A percentile compares a stretch with the other conserved stretches of the same genome.
Evolutionary conservation across 1,140 invertebrate genomes (phyloP).

Genomic region (Musca vetustissima): DNA sequence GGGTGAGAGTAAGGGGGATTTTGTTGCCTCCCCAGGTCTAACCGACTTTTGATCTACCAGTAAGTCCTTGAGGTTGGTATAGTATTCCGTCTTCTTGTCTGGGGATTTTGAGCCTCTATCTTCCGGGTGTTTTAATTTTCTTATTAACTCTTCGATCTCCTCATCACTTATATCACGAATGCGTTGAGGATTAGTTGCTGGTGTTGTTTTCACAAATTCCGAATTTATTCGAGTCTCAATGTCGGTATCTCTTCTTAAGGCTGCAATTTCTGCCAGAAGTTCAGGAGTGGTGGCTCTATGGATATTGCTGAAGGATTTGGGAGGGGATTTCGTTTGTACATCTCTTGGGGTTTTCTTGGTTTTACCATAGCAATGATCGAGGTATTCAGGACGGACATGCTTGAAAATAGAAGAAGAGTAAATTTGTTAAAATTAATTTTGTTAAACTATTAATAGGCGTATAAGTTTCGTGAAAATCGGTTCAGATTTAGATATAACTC

Average conservation of each 20-base stretch:
- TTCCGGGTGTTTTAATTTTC: constrained; percentile 9
- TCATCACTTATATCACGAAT: constrained; percentile 4
- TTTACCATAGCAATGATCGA: constrained; percentile 40
- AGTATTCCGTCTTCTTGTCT: too few relatives aligned
- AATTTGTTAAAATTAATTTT: too few relatives aligned
- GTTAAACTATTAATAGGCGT: too few relatives aligned
- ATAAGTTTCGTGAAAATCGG: too few relatives aligned
- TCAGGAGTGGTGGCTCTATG: not conserved
- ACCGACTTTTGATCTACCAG: not conserved
- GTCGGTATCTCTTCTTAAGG: not conserved
- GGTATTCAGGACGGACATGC: constrained; percentile 40
- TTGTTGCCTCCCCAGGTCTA: not conserved
- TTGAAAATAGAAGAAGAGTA: too few relatives aligned
- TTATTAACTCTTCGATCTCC: not conserved
- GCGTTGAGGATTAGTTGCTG: too few relatives aligned
- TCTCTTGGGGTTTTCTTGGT: constrained; percentile 18
- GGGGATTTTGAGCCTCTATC: not conserved
- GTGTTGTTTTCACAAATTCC: not conserved
- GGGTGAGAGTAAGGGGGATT: not conserved
- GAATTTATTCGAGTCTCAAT: not conserved
- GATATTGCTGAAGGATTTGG: not conserved
- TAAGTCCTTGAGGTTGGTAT: constrained; percentile 28
- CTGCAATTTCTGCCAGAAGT: not conserved
- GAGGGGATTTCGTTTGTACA: constrained; percentile 1
- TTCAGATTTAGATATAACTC: too few relatives aligned